Percentiles rank a stretch among this genome's conserved stretches.
These are phyloP conservation scores for Calidris pugnax DNA, from an alignment of 2,113 vertebrate species.

Conservation along the genomic window DNA sequence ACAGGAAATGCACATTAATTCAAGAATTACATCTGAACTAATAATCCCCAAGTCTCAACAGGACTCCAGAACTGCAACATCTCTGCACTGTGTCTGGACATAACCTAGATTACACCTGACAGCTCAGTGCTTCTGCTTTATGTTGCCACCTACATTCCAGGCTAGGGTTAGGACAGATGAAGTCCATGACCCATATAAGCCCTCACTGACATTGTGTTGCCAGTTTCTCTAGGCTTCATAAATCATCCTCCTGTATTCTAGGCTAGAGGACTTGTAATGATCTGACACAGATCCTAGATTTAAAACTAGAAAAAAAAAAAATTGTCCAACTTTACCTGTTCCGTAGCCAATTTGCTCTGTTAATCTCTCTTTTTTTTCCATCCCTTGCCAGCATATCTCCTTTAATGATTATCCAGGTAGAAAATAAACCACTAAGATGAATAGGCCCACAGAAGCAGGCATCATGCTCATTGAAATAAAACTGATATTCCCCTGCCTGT, in stretches of 20 bases:
- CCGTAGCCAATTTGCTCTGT: neutral
- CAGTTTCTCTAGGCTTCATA: neutral
- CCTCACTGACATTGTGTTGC: neutral
- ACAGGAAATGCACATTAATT: neutral
- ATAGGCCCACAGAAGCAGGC: neutral
- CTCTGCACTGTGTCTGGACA: neutral
- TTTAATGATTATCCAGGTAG: neutral
- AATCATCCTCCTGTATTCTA: neutral
- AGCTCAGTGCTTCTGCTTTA: neutral
- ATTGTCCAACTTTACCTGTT: neutral
- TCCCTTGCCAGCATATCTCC: neutral
- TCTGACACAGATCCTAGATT: neutral
- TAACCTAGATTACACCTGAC: conserved; percentile 4
- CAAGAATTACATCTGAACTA: conserved; percentile 20
- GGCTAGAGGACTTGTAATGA: neutral
- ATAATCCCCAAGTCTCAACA: conserved; percentile 17
- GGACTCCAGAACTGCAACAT: neutral
- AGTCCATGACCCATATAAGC: neutral
- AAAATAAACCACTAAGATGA: neutral
- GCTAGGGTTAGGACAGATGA: neutral
- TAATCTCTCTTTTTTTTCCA: neutral
- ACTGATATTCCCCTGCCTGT: neutral
- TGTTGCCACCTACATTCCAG: neutral
- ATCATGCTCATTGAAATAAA: neutral
- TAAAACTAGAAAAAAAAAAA: neutral